Evolutionary conservation across 1,140 invertebrate species (phyloP).

Genomic region (Monomorium pharaonis): DNA sequence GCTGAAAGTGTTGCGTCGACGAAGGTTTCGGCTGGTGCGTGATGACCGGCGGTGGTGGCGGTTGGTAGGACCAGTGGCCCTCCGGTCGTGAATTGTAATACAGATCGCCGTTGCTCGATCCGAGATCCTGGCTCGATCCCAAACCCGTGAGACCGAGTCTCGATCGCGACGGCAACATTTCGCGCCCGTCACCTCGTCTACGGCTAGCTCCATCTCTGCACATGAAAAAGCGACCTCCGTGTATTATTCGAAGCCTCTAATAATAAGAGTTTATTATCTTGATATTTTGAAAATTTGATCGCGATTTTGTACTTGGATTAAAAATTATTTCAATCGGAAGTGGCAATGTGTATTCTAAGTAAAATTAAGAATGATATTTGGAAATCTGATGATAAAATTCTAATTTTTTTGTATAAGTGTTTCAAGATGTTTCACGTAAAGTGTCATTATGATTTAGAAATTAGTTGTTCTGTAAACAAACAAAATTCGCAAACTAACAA

Average conservation of each 20-base stretch:
- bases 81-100: conserved; percentile 92
- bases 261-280: background rate
- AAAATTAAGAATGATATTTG: too few relatives aligned
- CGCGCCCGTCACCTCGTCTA: conserved; percentile 89
- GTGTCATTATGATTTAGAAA: too few relatives aligned
- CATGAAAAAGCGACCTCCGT: background rate
- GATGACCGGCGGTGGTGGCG: conserved; percentile 92
- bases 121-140: conserved; percentile 85
- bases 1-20: conserved; percentile 91
- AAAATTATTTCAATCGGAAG: too few relatives aligned
- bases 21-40: conserved; percentile 94
- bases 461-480: too few relatives aligned
- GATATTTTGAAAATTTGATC: too few relatives aligned
- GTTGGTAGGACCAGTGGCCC: conserved; percentile 87
- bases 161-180: conserved; percentile 90
- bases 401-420: too few relatives aligned
- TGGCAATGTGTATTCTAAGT: too few relatives aligned
- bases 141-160: conserved; percentile 88
- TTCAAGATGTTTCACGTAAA: too few relatives aligned
- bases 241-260: background rate
- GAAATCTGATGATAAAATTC: too few relatives aligned
- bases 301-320: too few relatives aligned
- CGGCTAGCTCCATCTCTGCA: conserved; percentile 82
- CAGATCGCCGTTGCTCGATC: conserved; percentile 89
- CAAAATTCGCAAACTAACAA: too few relatives aligned